A percentile compares a stretch with the other conserved stretches of the same genome.
These are phyloP conservation scores for Diadumene lineata DNA, from an alignment of 92 coral and sea anemone genomes.

Conservation along the genomic window DNA sequence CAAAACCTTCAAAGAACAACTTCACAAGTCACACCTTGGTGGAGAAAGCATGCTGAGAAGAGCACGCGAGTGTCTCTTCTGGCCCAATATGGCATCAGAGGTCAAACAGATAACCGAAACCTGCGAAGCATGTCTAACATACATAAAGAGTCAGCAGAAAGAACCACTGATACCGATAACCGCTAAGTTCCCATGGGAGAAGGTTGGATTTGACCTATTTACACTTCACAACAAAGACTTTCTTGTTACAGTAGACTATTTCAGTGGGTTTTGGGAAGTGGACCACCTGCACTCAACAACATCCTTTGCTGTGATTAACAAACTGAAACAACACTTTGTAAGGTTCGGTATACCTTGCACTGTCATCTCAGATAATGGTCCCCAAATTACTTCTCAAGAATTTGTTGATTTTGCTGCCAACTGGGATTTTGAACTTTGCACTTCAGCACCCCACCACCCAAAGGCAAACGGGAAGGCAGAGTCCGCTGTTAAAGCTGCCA, in stretches of 20 bases:
- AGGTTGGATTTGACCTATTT: constrained; percentile 29
- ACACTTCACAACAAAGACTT: constrained; percentile 4
- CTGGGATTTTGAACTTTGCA: constrained; percentile 13
- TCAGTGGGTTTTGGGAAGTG: constrained; percentile 29
- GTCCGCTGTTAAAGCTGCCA: constrained; percentile 11
- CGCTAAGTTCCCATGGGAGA: constrained; percentile 29
- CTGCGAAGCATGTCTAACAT: constrained; percentile 41
- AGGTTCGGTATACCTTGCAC: constrained; percentile 22
- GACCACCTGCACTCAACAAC: constrained; percentile 9
- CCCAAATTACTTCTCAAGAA: neutral
- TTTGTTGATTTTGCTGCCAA: neutral
- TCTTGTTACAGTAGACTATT: constrained; percentile 34
- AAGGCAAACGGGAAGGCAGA: constrained; percentile 14
- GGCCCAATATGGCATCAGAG: constrained; percentile 52
- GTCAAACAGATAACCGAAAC: constrained; percentile 32
- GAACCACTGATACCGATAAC: constrained; percentile 40
- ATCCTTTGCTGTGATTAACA: constrained; percentile 17
- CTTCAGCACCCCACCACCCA: neutral
- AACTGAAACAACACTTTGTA: constrained; percentile 28
- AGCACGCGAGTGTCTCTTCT: constrained; percentile 49
- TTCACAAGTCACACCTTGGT: constrained; percentile 38
- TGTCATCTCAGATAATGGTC: constrained; percentile 9
- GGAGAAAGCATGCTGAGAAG: constrained; percentile 41
- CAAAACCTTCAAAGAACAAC: constrained; percentile 24
- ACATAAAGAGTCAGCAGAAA: constrained; percentile 42